Evolutionary conservation across 2,113 vertebrate genomes (phyloP), one percentile per base, ranked within the genome.

Genomic region (Neotragus pygmaeus): DNA sequence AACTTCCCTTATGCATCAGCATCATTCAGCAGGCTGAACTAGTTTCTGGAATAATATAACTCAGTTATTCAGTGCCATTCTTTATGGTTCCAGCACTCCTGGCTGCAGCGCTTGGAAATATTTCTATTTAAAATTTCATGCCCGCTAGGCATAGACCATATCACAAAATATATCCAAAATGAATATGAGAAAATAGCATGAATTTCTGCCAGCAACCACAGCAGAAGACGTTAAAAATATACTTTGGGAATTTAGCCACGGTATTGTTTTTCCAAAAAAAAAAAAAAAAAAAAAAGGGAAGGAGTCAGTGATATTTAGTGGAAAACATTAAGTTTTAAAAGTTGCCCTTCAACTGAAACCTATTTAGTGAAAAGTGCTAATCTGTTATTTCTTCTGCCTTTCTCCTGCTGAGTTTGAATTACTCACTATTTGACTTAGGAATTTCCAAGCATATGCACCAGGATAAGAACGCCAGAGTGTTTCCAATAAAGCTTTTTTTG

Each of bases 131-230:
- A 49, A 49, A 23, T 47, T 47, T 62, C 62, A 43, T 13, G n/a
- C n/a, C 55, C 51, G 11, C 49, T 84, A 43, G 16, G 21, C 12
- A 2, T 5, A 45, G 21, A 2, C 12, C 36, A 0, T 2, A 25
- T 11, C 3, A 7, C 6, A 45, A 57, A n/a, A 2, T 25, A 28
- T 6, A 11, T 39, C 49, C 49, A 30, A 13, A 36, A 13, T 1
- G 30, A 90, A 23, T 1, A 3, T 33, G 6, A 66, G 21, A 17
- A 51, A 19, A 78, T 7, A 33, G 7, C 28, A 3, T 28, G 1
- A 0, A 9, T 30, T 9, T 43, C 8, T 5, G 21, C 21, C 27
- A 80, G 30, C 16, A 49, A 3, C 47, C 21, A 8, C 2, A n/a
- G 12, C 15, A 7, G 21, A 7, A 16, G 6, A 27, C 21, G 45